Conservation (phyloP, 2,113 vertebrate species). For the Pomatostomus ruficeps region DNA sequence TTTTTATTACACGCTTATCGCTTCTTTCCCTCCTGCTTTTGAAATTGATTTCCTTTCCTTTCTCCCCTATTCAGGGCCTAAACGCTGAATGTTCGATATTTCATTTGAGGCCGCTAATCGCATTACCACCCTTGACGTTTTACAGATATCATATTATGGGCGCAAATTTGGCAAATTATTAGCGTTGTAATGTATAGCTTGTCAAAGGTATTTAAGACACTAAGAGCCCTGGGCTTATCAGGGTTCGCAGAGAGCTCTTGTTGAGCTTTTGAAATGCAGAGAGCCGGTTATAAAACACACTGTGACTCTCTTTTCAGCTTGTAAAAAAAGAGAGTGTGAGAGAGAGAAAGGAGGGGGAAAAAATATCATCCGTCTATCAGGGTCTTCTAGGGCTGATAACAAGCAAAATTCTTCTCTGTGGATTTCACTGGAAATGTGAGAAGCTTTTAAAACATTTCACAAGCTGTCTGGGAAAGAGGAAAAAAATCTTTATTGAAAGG, state of each 20-base stretch:
- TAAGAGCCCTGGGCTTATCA: slow-evolving; percentile 86
- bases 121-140: slow-evolving; percentile 88
- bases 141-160: slow-evolving; percentile 90
- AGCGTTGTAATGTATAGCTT: slow-evolving; percentile 88
- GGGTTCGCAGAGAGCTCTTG: slow-evolving; percentile 79
- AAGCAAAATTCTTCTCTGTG: slow-evolving; percentile 78
- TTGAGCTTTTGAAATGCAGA: slow-evolving; percentile 83
- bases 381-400: slow-evolving; percentile 80
- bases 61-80: slow-evolving; percentile 83
- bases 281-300: slow-evolving; percentile 80
- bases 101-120: slow-evolving; percentile 88
- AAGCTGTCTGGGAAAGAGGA: slow-evolving; percentile 76
- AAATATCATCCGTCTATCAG: slow-evolving; percentile 80
- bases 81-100: slow-evolving; percentile 88
- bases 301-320: slow-evolving; percentile 79
- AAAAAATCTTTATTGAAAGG: slow-evolving; percentile 84
- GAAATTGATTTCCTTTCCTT: slow-evolving; percentile 87
- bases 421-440: slow-evolving; percentile 80
- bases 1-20: slow-evolving; percentile 83
- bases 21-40: slow-evolving; percentile 82
- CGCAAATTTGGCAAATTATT: slow-evolving; percentile 89
- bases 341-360: slow-evolving; percentile 32
- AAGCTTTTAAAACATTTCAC: slow-evolving; percentile 83
- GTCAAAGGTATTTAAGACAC: slow-evolving; percentile 83
- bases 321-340: slow-evolving; percentile 65